These are phyloP conservation scores for Cuniculus paca DNA, from an alignment of 2,797 vertebrate species.

Conservation along the genomic window DNA sequence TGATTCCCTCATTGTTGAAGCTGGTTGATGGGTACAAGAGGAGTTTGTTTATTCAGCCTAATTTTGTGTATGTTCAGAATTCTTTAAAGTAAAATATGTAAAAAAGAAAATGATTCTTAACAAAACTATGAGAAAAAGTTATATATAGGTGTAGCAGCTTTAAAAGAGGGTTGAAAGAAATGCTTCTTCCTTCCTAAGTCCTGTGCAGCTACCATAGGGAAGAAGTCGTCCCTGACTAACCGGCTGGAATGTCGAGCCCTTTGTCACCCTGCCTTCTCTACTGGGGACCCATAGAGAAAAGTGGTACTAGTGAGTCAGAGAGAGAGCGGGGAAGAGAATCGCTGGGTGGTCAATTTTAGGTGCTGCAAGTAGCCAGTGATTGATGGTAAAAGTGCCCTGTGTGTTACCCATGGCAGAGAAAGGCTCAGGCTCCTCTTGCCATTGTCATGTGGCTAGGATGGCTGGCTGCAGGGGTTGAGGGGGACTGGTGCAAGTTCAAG, in stretches of 20 bases:
- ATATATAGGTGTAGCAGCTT: background rate
- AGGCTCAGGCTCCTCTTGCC: background rate
- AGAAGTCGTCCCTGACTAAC: background rate
- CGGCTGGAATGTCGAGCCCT: background rate
- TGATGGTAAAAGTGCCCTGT: background rate
- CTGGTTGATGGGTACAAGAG: background rate
- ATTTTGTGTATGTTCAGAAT: background rate
- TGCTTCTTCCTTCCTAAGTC: background rate
- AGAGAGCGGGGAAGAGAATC: background rate
- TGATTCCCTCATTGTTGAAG: background rate
- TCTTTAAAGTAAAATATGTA: background rate
- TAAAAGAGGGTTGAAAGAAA: background rate
- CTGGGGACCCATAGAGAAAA: fast-evolving
- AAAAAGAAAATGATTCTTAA: background rate
- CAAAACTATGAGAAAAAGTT: background rate
- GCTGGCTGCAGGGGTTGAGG: background rate
- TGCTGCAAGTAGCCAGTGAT: background rate
- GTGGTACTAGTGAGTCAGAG: background rate
- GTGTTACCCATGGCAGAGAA: too few relatives aligned
- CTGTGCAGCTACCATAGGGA: fast-evolving
- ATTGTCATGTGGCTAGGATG: background rate
- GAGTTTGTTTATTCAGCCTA: background rate
- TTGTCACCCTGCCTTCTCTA: background rate
- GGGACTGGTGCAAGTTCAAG: background rate
- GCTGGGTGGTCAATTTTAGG: background rate